phyloP scores from a whole-genome alignment of 2,888 invertebrate genomes.

The Dryomyza anilis region DNA sequence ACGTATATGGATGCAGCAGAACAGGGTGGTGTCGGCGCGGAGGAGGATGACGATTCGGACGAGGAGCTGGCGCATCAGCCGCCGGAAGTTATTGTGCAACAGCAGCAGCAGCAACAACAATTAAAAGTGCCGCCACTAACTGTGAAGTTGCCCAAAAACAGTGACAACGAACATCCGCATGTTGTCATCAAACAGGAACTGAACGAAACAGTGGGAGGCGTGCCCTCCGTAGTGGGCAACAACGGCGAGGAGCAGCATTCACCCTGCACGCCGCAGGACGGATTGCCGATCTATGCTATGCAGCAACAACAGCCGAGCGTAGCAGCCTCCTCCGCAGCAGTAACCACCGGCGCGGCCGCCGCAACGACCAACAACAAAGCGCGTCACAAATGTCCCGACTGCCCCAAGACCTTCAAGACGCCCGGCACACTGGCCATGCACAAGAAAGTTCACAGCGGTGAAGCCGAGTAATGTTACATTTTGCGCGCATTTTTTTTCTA shows the following conservation, averaged over 20 bases:
- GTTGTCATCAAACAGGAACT: conserved; percentile 57
- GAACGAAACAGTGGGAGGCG: conserved; percentile 49
- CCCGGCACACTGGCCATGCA: conserved; percentile 59
- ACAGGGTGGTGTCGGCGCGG: conserved; percentile 48
- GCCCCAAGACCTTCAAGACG: conserved; percentile 59
- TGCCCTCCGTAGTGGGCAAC: too few species aligned
- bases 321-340: conserved; percentile 29
- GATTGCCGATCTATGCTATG: conserved; percentile 54
- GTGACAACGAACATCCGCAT: conserved; percentile 52
- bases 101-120: conserved; percentile 23
- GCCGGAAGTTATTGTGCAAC: background rate
- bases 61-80: conserved; percentile 17
- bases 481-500: background rate
- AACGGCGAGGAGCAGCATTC: conserved; percentile 32
- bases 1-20: conserved; percentile 38
- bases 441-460: conserved; percentile 59
- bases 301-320: conserved; percentile 42
- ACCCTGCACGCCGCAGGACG: conserved; percentile 3
- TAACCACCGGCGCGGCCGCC: conserved; percentile 33
- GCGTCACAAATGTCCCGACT: conserved; percentile 59
- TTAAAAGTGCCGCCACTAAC: conserved; percentile 57
- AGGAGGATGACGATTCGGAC: conserved; percentile 37
- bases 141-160: conserved; percentile 55
- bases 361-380: conserved; percentile 46
- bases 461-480: conserved; percentile 58